Base-by-base conservation (phyloP, 2,113 vertebrate species). In the Heterochromis multidens region DNA sequence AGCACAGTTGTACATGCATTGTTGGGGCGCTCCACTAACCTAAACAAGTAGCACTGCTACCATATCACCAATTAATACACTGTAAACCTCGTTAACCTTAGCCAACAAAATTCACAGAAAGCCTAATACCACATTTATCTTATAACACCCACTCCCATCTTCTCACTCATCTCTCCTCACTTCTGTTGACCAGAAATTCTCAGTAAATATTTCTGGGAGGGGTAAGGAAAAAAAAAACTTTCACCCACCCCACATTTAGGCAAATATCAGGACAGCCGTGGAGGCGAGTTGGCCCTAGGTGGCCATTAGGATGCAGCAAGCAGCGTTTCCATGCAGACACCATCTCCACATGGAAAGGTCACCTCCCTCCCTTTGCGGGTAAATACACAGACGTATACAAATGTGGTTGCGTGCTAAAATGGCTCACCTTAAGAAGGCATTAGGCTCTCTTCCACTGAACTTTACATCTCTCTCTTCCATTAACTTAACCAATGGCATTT, bases 311-410 rank as follows among this genome's bases (percentile, higher is more conserved):
- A 97, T 97, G 95, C 96, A 95, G 94, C 87, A 33, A 83, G 94
- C 91, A 79, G 89, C 83, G 82, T 91, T 93, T 87, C 91, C 91
- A 93, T 91, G 93, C 96, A 96, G 95, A 96, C 96, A 94, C 90
- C 91, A 94, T 95, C 96, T 92, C 94, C 88, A 86, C 91, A 87
- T 87, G 91, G 94, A 96, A 97, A 96, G 96, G 96, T 96, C 96
- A 96, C 94, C 93, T 95, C 92, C 93, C 94, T 93, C 93, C 93
- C 92, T 93, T 80, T 58, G 87, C 86, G 91, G 94, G 95, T 96
- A 96, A 96, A 96, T 95, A 96, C 95, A 92, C 93, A 95, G 95
- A 95, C 92, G 87, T 95, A 95, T 96, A 96, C 95, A 95, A 95
- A 95, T 95, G 95, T 84, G 84, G 83, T 84, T 89, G 93, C 93